phyloP scores from a whole-genome alignment of 1,140 invertebrate genomes.

The Eupristina koningsbergeri region DNA sequence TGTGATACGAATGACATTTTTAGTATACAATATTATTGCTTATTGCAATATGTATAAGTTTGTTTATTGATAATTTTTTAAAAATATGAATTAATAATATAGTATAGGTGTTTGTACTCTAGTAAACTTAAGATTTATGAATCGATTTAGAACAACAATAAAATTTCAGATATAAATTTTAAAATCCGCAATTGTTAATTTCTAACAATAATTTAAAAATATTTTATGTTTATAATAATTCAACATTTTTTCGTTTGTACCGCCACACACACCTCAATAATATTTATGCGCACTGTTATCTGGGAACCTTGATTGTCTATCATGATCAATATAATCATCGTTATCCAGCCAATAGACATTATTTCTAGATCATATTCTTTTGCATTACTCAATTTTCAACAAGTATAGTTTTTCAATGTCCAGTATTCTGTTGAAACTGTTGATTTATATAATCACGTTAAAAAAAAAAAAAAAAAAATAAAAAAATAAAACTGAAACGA shows the following conservation, averaged over 20 bases:
- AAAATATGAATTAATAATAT: no score
- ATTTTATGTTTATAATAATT: not conserved
- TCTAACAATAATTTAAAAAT: not conserved
- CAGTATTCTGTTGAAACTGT: not conserved
- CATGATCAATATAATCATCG: conserved; percentile 16
- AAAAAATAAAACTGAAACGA: no score
- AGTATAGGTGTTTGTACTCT: no score
- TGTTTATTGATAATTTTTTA: no score
- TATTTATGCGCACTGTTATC: conserved; percentile 1
- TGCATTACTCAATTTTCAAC: not conserved
- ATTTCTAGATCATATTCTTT: not conserved
- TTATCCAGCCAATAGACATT: not conserved
- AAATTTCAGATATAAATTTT: not conserved
- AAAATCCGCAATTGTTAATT: not conserved
- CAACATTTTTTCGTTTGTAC: not conserved
- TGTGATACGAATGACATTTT: not conserved
- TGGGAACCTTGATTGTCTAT: conserved; percentile 34
- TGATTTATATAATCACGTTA: not conserved
- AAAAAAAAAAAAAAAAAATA: not conserved
- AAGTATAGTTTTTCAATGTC: not conserved
- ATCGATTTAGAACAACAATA: no score
- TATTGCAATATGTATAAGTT: no score
- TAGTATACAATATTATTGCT: no score
- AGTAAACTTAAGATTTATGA: no score
- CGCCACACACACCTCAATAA: not conserved